Evolutionary conservation across 35 echinoderm and acorn worm species (phyloP).

Genomic region (Eucidaris tribuloides): DNA sequence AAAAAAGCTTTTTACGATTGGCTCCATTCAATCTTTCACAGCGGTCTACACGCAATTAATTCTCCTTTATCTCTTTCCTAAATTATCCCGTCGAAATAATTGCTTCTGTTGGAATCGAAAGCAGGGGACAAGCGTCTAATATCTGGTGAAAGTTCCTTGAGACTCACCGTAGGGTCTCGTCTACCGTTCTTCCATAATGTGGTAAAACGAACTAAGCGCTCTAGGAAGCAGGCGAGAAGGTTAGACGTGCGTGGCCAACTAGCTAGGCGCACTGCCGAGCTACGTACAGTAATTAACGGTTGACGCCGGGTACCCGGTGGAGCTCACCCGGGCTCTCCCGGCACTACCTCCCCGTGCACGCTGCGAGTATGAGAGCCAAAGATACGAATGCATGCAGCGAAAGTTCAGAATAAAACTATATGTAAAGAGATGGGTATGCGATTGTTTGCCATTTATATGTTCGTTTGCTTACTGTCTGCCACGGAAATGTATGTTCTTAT

Average conservation of each 20-base stretch:
- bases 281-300: slow-evolving; percentile 9
- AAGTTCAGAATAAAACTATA: slow-evolving; percentile 4
- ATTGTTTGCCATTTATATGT: slow-evolving; percentile 8
- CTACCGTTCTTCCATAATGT: slow-evolving; percentile 15
- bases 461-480: background rate
- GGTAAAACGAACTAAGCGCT: background rate
- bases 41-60: slow-evolving; percentile 30
- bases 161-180: slow-evolving; percentile 15
- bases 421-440: slow-evolving; percentile 3
- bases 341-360: background rate
- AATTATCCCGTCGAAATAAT: slow-evolving; percentile 1
- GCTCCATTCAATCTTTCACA: too few relatives aligned
- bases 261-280: slow-evolving; percentile 7
- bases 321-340: slow-evolving; percentile 5
- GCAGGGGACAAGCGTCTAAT: background rate
- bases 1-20: too few relatives aligned
- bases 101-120: background rate
- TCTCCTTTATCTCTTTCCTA: background rate
- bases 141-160: background rate
- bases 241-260: background rate
- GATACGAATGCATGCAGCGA: slow-evolving; percentile 27
- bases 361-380: background rate
- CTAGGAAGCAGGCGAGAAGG: background rate
- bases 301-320: slow-evolving; percentile 9
- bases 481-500: too few relatives aligned